phyloP scores from a whole-genome alignment of 2,888 invertebrate genomes.

The Nezara viridula region DNA sequence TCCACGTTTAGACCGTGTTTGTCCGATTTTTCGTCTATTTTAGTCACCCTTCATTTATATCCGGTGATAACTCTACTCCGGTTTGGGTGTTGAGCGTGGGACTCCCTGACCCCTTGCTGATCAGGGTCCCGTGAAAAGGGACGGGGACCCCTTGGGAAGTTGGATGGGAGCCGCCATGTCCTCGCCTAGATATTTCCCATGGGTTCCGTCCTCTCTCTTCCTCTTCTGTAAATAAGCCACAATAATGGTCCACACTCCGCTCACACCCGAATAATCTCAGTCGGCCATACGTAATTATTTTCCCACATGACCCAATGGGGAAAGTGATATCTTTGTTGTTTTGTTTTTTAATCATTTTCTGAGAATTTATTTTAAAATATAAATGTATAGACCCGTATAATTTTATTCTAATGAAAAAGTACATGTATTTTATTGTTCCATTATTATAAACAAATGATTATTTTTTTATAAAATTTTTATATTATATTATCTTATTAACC shows the following conservation, averaged over 20 bases:
- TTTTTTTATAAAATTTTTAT: no score
- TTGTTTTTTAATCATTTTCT: background rate
- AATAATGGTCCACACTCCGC: background rate
- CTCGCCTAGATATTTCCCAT: constrained; percentile 30
- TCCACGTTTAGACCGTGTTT: no score
- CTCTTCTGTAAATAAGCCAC: constrained; percentile 40
- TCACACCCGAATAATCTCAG: constrained; percentile 11
- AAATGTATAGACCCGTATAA: no score
- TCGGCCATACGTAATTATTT: background rate
- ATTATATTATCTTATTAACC: no score
- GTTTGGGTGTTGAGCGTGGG: background rate
- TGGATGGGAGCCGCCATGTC: background rate
- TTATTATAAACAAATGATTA: no score
- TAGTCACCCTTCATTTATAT: background rate
- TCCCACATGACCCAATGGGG: background rate
- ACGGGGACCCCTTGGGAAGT: background rate
- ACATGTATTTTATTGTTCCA: no score
- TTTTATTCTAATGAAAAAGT: no score
- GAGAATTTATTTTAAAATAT: background rate
- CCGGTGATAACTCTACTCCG: background rate
- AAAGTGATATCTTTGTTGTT: background rate
- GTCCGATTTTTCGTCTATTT: no score
- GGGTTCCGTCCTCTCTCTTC: background rate
- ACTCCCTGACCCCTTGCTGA: background rate
- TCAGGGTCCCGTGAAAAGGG: constrained; percentile 9